Conservation (phyloP, 1,140 invertebrate species). For the Pomacea maculata region DNA sequence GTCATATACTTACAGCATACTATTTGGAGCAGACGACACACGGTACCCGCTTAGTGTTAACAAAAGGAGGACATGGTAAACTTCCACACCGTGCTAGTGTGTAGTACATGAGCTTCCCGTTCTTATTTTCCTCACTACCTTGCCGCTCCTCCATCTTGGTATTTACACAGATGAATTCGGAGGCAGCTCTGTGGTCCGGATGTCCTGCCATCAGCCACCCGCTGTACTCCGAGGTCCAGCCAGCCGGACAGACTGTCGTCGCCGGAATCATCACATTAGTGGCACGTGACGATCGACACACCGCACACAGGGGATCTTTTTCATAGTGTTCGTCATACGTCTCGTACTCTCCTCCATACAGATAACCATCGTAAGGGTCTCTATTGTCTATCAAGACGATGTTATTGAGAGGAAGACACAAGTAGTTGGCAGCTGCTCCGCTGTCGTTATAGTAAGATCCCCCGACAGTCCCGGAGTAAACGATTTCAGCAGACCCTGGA, state of each 20-base stretch:
- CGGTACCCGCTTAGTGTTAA: neutral
- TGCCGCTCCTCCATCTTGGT: neutral
- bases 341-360: too few relatives aligned
- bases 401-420: too few relatives aligned
- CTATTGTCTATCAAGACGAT: too few relatives aligned
- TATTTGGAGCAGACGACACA: constrained; percentile 18
- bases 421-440: neutral
- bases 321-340: too few relatives aligned
- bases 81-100: neutral
- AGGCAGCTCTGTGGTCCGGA: neutral
- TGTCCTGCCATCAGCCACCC: neutral
- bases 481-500: neutral
- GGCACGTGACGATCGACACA: too few relatives aligned
- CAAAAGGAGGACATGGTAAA: constrained; percentile 9
- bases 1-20: too few relatives aligned
- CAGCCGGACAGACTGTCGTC: too few relatives aligned
- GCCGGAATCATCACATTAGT: too few relatives aligned
- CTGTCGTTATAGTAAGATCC: neutral
- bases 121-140: neutral
- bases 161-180: constrained; percentile 8
- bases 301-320: too few relatives aligned
- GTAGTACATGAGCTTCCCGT: neutral
- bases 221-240: too few relatives aligned
- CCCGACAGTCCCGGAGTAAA: constrained; percentile 1
- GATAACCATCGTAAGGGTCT: too few relatives aligned